A percentile compares a stretch with the other conserved stretches of the same genome.
These are phyloP conservation scores for Alexandromys fortis DNA, from an alignment of 2,113 vertebrate genomes.

Conservation along the genomic window DNA sequence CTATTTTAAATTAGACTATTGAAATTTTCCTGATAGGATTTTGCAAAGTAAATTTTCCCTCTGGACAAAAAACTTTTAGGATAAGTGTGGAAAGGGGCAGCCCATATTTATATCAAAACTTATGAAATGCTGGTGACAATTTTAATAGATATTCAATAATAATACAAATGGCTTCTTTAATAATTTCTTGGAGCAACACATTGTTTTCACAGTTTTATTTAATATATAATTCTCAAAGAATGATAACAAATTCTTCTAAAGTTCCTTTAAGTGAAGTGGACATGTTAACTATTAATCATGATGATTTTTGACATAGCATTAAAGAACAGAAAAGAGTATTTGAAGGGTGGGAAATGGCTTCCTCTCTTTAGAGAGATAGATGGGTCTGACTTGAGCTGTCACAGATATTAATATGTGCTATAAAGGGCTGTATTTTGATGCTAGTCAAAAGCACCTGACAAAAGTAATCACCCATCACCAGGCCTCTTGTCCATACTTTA, in stretches of 20 bases:
- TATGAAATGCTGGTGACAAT: slow-evolving; percentile 24
- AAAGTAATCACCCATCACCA: slow-evolving; percentile 81
- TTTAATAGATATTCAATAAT: neutral
- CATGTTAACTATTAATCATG: slow-evolving; percentile 80
- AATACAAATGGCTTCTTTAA: neutral
- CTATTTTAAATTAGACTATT: slow-evolving; percentile 33
- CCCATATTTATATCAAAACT: slow-evolving; percentile 27
- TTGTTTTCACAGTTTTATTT: slow-evolving; percentile 53
- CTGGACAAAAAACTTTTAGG: neutral
- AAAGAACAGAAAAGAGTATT: slow-evolving; percentile 81
- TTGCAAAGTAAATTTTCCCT: neutral
- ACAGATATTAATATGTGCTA: slow-evolving; percentile 83
- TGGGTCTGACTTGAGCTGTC: slow-evolving; percentile 84
- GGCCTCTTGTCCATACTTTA: slow-evolving; percentile 56
- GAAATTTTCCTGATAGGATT: slow-evolving; percentile 1
- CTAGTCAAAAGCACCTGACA: slow-evolving; percentile 82
- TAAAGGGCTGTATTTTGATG: slow-evolving; percentile 82
- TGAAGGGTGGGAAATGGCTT: slow-evolving; percentile 80
- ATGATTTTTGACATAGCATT: slow-evolving; percentile 82
- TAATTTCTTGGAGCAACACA: neutral
- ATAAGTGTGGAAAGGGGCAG: slow-evolving; percentile 38
- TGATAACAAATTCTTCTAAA: slow-evolving; percentile 52
- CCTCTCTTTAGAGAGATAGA: slow-evolving; percentile 83
- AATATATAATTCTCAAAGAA: slow-evolving; percentile 49
- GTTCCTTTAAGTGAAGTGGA: slow-evolving; percentile 73